Base-by-base conservation (phyloP, 1,140 invertebrate species). In the Rhopalosiphum maidis region DNA sequence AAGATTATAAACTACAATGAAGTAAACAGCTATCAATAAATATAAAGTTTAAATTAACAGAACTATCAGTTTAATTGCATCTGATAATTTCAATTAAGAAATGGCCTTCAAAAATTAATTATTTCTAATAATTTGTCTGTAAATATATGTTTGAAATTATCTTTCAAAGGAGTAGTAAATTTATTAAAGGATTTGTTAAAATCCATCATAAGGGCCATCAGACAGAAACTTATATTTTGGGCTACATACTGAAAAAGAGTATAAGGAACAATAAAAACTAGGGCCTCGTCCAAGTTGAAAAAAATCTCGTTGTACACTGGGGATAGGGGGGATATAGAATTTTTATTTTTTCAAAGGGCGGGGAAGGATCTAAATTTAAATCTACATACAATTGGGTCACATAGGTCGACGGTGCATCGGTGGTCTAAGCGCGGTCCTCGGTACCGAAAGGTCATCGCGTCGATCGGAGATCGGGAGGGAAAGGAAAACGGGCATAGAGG, bases 401-500 rank as follows among this genome's bases (percentile, higher is more conserved):
- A 25, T 7, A n/a, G n/a, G 35, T 60, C 22, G 46, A 37, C 21
- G 8, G 68, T 35, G 30, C n/a, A 22, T 30, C 5, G 85, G 43
- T 2, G 43, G 43, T 30, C 18, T 11, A 48, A 48, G 21, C 1
- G 30, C n/a, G 21, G 86, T 48, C 30, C 5, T n/a, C 60, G 60
- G 30, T 5, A n/a, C 60, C 30, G 15, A 88, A 48, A 88, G 46
- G 46, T 88, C 86, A 88, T 46, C 21, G 37, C 30, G 54, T 41
- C 2, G 48, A 22, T n/a, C 6, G 30, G 60, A 77, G 4, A 77
- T 37, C 35, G 68, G 90, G 43, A 43, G 41, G 30, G 41, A 77
- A 77, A 77, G 55, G 90, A 77, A 77, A 25, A 68, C n/a, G 41
- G 55, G 23, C 8, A 30, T 89, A 95, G 95, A 55, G 95, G 37